These are phyloP conservation scores for Colossoma macropomum DNA, from an alignment of 2,113 vertebrate species.

Conservation along the genomic window DNA sequence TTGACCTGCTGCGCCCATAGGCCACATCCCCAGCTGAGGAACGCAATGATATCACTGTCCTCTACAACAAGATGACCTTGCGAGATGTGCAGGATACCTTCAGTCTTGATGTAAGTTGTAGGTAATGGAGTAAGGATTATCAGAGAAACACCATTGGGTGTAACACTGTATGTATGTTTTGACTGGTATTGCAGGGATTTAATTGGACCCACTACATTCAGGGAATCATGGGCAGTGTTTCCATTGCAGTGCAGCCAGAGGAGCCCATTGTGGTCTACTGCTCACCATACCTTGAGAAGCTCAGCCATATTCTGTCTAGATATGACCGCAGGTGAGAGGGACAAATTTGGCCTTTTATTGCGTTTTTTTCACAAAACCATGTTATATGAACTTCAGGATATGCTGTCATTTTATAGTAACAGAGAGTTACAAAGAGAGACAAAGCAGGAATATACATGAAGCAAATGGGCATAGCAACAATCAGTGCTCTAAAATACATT, in stretches of 20 bases:
- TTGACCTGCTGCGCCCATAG: conserved; percentile 68
- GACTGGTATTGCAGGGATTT: conserved; percentile 80
- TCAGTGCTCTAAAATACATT: not conserved
- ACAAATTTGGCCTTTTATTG: too few relatives aligned
- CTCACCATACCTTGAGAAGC: conserved; percentile 87
- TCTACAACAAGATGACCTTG: conserved; percentile 94
- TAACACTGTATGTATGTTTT: conserved; percentile 30
- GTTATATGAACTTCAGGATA: too few relatives aligned
- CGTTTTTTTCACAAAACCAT: too few relatives aligned
- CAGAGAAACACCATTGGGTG: not conserved
- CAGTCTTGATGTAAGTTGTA: conserved; percentile 81
- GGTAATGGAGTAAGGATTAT: not conserved
- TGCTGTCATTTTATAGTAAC: too few relatives aligned
- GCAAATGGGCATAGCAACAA: too few relatives aligned
- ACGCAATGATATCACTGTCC: conserved; percentile 88
- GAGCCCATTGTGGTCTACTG: conserved; percentile 94
- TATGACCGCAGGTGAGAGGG: conserved; percentile 84
- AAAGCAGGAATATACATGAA: too few relatives aligned
- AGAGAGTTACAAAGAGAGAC: too few relatives aligned
- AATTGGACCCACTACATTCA: conserved; percentile 94
- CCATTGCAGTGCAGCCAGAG: conserved; percentile 74
- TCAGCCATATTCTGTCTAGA: conserved; percentile 82
- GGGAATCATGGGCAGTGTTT: conserved; percentile 85
- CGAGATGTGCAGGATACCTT: conserved; percentile 85
- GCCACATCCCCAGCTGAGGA: conserved; percentile 90